Evolutionary conservation across 1,140 invertebrate genomes (phyloP).

Genomic region (Conus betulinus): DNA sequence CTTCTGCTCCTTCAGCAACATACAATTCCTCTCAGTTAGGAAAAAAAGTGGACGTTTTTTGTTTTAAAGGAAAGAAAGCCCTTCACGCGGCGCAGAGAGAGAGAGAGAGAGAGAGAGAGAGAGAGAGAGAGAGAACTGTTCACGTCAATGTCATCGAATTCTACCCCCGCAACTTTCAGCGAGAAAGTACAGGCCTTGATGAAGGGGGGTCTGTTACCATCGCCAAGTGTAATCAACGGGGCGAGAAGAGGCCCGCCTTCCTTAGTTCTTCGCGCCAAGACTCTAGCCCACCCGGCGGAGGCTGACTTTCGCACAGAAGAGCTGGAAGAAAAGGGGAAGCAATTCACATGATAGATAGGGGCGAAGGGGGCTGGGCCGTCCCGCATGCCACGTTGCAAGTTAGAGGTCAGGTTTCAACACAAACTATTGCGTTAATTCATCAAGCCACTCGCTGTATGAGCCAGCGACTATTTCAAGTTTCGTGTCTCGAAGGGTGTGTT

Average conservation of each 20-base stretch:
- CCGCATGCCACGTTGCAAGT: background rate
- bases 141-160: background rate
- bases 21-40: no score
- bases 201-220: background rate
- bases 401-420: background rate
- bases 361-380: background rate
- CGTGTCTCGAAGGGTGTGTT: background rate
- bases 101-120: no score
- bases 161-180: conserved; percentile 1
- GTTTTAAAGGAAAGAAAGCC: no score
- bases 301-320: background rate
- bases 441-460: background rate
- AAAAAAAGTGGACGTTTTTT: no score
- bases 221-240: background rate
- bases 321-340: background rate
- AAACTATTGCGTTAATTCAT: background rate
- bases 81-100: no score
- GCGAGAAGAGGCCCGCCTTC: background rate
- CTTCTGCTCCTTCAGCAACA: no score
- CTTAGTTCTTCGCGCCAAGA: background rate
- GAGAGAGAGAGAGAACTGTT: no score
- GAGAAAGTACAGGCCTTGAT: background rate
- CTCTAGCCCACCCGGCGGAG: no score
- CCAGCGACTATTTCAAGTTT: background rate
- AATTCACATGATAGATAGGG: conserved; percentile 3